Percentiles rank a stretch among this genome's conserved stretches.
These are phyloP conservation scores for Drosophila sp. DNA, from an alignment of 1,140 invertebrate genomes.

Conservation along the genomic window DNA sequence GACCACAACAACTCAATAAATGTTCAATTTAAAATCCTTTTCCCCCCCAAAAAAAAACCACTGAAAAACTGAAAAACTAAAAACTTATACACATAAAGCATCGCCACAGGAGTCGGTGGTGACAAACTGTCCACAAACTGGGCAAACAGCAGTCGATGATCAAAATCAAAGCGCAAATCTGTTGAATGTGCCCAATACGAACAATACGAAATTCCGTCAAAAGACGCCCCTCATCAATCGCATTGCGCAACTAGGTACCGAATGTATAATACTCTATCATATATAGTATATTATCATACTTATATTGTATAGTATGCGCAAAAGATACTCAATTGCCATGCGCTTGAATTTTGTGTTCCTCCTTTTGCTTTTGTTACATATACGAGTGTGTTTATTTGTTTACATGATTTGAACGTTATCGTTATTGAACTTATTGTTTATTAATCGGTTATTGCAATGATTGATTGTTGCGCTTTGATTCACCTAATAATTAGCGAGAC, in stretches of 20 bases:
- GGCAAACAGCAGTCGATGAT: constrained; percentile 52
- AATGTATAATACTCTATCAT: constrained; percentile 42
- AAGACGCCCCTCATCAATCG: constrained; percentile 84
- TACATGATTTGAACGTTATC: constrained; percentile 23
- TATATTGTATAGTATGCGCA: constrained; percentile 61
- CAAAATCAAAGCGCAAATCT: constrained; percentile 67
- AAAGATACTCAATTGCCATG: constrained; percentile 76
- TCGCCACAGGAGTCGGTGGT: constrained; percentile 73
- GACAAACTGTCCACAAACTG: constrained; percentile 56
- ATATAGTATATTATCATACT: constrained; percentile 47
- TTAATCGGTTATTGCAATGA: constrained; percentile 57
- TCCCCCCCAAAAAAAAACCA: constrained; percentile 29
- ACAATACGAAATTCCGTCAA: constrained; percentile 81
- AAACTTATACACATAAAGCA: constrained; percentile 45
- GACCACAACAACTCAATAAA: constrained; percentile 30
- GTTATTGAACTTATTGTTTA: constrained; percentile 41
- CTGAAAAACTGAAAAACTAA: constrained; percentile 13
- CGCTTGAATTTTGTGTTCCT: constrained; percentile 55
- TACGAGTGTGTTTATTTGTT: constrained; percentile 26
- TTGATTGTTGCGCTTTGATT: constrained; percentile 81
- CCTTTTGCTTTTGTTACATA: background rate
- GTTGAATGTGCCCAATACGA: constrained; percentile 68
- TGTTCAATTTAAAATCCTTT: constrained; percentile 59
- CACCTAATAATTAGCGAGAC: constrained; percentile 72
- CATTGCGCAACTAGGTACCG: constrained; percentile 81